Evolutionary conservation across 1,140 invertebrate genomes (phyloP).

Genomic region (Argopecten irradians): DNA sequence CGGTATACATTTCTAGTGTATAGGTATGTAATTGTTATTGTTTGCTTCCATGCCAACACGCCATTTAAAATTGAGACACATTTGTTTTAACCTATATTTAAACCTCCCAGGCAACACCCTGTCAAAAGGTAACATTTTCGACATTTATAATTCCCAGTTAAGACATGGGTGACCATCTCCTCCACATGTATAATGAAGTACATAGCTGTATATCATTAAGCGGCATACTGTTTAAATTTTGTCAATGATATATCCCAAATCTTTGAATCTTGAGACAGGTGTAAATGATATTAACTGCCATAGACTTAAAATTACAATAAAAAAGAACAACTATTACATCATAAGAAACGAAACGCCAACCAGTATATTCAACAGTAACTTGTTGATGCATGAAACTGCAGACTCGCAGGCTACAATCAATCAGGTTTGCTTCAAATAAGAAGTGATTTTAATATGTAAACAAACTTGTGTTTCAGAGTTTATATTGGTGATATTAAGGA

Average conservation of each 20-base stretch:
- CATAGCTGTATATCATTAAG: constrained; percentile 1
- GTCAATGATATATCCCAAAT: background rate
- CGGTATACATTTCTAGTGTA: too few relatives aligned
- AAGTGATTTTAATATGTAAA: background rate
- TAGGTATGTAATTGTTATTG: too few relatives aligned
- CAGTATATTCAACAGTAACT: too few relatives aligned
- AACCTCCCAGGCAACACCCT: background rate
- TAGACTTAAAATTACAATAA: background rate
- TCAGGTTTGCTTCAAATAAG: too few relatives aligned
- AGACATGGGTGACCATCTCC: background rate
- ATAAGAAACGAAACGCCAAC: background rate
- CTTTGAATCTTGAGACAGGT: background rate
- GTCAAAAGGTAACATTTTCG: background rate
- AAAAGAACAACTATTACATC: background rate
- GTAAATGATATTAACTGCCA: background rate
- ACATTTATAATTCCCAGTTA: too few relatives aligned
- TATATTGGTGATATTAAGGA: background rate
- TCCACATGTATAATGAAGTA: background rate
- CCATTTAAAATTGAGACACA: background rate
- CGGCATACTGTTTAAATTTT: background rate
- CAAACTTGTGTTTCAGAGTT: background rate
- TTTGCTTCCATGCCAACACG: background rate
- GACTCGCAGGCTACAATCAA: too few relatives aligned
- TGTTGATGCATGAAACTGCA: too few relatives aligned
- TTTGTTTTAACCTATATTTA: background rate